Evolutionary conservation across 2,888 invertebrate species (phyloP).

Genomic region (Hipparchia sbordonii): DNA sequence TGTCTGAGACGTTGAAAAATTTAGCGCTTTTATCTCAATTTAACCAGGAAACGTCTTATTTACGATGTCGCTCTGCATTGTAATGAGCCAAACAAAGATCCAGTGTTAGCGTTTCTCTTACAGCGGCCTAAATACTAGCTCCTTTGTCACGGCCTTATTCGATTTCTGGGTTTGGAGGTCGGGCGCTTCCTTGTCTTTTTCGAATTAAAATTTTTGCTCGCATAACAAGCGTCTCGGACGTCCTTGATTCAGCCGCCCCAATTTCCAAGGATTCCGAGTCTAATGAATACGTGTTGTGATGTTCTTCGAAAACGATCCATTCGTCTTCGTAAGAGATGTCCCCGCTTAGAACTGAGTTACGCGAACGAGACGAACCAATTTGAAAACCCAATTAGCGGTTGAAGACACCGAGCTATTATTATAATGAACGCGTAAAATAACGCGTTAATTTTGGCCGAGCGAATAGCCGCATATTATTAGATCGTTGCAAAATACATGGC

Average conservation of each 20-base stretch:
- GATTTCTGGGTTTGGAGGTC: conserved; percentile 53
- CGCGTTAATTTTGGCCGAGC: conserved; percentile 69
- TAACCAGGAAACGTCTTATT: conserved; percentile 64
- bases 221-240: conserved; percentile 45
- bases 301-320: conserved; percentile 33
- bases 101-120: conserved; percentile 43
- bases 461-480: conserved; percentile 72
- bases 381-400: conserved; percentile 76
- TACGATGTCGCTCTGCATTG: conserved; percentile 51
- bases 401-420: conserved; percentile 76
- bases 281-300: conserved; percentile 38
- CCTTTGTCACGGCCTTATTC: conserved; percentile 55
- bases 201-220: conserved; percentile 21
- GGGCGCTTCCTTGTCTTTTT: conserved; percentile 39
- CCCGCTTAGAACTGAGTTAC: conserved; percentile 35
- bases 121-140: conserved; percentile 51
- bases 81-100: conserved; percentile 46
- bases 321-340: conserved; percentile 37
- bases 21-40: conserved; percentile 61
- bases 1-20: conserved; percentile 54
- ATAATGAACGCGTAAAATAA: conserved; percentile 65
- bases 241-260: conserved; percentile 62
- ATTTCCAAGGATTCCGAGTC: conserved; percentile 44
- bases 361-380: conserved; percentile 42
- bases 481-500: conserved; percentile 75